These are phyloP conservation scores for Nomada goodeniana DNA, from an alignment of 2,888 invertebrate species.

Conservation along the genomic window DNA sequence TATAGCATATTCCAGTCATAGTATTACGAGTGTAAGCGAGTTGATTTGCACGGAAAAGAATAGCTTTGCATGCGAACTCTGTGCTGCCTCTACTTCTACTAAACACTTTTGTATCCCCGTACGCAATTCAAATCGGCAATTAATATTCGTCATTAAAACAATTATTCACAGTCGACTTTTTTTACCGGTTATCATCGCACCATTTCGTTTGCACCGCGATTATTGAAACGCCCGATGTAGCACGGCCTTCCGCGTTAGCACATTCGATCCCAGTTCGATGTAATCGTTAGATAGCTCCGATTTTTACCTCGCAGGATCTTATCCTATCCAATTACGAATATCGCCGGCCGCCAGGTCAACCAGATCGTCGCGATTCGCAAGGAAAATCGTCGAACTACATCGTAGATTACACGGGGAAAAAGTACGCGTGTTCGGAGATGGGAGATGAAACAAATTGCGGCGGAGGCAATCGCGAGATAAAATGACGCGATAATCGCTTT, in stretches of 20 bases:
- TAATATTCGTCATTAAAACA: no score
- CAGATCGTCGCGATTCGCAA: slow-evolving; percentile 11
- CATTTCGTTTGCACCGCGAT: no score
- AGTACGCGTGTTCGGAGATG: not conserved
- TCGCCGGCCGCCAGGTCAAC: not conserved
- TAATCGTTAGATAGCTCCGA: not conserved
- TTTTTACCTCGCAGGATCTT: slow-evolving; percentile 1
- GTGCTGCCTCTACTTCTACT: no score
- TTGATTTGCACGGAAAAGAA: no score
- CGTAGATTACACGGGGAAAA: not conserved
- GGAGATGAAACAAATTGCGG: slow-evolving; percentile 31
- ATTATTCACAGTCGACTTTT: no score
- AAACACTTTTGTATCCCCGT: no score
- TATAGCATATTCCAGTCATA: no score
- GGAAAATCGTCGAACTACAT: slow-evolving; percentile 12
- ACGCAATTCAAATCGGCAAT: no score
- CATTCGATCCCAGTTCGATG: not conserved
- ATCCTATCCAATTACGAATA: slow-evolving; percentile 14
- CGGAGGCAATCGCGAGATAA: slow-evolving; percentile 38
- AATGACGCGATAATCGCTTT: slow-evolving; percentile 60
- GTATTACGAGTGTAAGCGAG: no score
- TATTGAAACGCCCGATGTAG: no score
- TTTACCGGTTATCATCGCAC: no score
- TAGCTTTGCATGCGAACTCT: no score
- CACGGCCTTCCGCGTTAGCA: not conserved